These are phyloP conservation scores for Chelonia mydas DNA, from an alignment of 2,797 vertebrate species.

Conservation along the genomic window DNA sequence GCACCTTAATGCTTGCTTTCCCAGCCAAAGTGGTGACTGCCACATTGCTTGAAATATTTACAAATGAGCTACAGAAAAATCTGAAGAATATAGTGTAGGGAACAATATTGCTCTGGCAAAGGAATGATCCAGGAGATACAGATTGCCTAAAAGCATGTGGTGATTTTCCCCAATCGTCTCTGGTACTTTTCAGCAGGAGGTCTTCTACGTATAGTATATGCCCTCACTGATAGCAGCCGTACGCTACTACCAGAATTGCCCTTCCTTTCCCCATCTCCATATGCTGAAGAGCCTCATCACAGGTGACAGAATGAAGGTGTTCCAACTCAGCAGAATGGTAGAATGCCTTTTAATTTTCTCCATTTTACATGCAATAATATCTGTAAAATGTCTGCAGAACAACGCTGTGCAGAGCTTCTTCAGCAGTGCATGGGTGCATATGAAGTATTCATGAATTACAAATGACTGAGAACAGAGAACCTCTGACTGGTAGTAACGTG, in stretches of 20 bases:
- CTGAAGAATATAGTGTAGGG: fast-evolving
- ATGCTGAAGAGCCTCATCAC: background rate
- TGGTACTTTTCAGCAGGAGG: fast-evolving
- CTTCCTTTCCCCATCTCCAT: background rate
- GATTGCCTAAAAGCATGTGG: background rate
- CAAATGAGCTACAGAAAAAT: background rate
- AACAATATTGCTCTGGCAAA: background rate
- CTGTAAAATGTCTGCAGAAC: background rate
- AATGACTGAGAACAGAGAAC: conserved; percentile 5
- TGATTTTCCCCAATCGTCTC: fast-evolving
- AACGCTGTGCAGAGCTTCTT: background rate
- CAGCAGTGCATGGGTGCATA: background rate
- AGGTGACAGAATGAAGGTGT: background rate
- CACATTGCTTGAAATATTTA: fast-evolving
- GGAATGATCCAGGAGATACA: background rate
- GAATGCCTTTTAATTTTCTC: background rate
- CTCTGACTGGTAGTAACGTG: background rate
- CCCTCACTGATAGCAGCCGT: background rate
- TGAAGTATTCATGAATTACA: conserved; percentile 39
- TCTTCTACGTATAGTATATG: background rate
- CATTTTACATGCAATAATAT: background rate
- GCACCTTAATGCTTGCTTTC: conserved; percentile 8
- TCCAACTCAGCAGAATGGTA: background rate
- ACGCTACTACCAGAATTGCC: background rate
- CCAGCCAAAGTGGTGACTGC: background rate